A percentile compares a stretch with the other conserved stretches of the same genome.
phyloP scores from a whole-genome alignment of 2,888 invertebrate species.

The Lycophotia porphyrea region DNA sequence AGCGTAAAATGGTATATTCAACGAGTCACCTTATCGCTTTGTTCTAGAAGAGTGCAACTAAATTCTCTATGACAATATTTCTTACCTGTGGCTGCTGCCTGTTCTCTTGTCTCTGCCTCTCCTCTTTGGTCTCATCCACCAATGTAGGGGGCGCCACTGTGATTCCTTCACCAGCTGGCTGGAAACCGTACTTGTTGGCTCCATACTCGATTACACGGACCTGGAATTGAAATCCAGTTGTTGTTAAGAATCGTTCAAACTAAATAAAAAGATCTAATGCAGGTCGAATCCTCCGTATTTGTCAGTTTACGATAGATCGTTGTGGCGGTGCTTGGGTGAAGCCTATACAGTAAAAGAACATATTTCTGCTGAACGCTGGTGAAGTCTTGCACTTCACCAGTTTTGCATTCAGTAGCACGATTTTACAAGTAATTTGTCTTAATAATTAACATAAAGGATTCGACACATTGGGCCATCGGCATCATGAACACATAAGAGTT shows the following conservation, averaged over 20 bases:
- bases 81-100: constrained; percentile 48
- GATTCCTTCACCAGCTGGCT: constrained; percentile 96
- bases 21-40: neutral
- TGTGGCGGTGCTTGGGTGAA: neutral
- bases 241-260: neutral
- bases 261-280: neutral
- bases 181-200: constrained; percentile 96
- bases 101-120: constrained; percentile 42
- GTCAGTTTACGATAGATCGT: neutral
- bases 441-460: neutral
- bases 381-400: no score
- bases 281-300: neutral
- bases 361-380: neutral
- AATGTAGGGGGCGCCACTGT: constrained; percentile 93
- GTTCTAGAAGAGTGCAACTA: neutral
- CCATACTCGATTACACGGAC: constrained; percentile 96
- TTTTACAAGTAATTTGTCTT: neutral
- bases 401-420: neutral
- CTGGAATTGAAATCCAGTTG: constrained; percentile 69
- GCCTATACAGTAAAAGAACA: neutral
- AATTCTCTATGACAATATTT: neutral
- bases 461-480: neutral
- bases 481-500: neutral
- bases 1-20: neutral
- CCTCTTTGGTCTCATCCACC: constrained; percentile 88